These are phyloP conservation scores for Drosophila anceps DNA, from an alignment of 2,888 invertebrate genomes.

Conservation along the genomic window DNA sequence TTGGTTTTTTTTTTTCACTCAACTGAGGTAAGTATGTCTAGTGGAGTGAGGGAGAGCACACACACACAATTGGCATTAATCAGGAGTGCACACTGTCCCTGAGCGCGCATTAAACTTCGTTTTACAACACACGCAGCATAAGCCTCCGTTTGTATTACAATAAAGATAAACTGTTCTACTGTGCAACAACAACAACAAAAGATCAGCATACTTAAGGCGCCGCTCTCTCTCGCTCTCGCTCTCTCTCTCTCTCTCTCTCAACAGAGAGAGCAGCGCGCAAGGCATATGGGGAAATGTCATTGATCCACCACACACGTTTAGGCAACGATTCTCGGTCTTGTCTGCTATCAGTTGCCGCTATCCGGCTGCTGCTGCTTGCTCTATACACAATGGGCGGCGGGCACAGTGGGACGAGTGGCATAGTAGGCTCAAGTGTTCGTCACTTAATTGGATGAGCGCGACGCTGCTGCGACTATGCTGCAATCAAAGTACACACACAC, in stretches of 20 bases:
- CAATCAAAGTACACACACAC: constrained; percentile 50
- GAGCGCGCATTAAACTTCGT: constrained; percentile 34
- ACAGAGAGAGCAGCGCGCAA: neutral
- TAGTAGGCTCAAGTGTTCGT: constrained; percentile 24
- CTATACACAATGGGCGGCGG: neutral
- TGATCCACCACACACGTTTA: constrained; percentile 43
- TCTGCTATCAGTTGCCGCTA: constrained; percentile 68
- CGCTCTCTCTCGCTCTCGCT: neutral
- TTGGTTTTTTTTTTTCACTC: constrained; percentile 42
- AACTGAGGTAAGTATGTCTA: constrained; percentile 19
- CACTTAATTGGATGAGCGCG: constrained; percentile 64
- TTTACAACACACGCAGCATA: constrained; percentile 9
- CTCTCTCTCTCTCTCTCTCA: constrained; percentile 18
- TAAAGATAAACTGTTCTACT: constrained; percentile 13
- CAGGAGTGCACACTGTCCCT: constrained; percentile 29
- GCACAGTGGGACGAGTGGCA: constrained; percentile 1
- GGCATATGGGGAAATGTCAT: constrained; percentile 43
- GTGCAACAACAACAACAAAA: constrained; percentile 11
- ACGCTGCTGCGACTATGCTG: constrained; percentile 50
- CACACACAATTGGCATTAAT: constrained; percentile 8
- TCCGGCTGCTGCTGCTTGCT: constrained; percentile 54
- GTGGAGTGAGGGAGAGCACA: constrained; percentile 8
- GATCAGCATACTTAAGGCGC: constrained; percentile 17
- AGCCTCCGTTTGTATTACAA: no score
- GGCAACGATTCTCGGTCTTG: constrained; percentile 47